Conservation (phyloP, 1,140 invertebrate genomes). For the Acromyrmex charruanus region DNA sequence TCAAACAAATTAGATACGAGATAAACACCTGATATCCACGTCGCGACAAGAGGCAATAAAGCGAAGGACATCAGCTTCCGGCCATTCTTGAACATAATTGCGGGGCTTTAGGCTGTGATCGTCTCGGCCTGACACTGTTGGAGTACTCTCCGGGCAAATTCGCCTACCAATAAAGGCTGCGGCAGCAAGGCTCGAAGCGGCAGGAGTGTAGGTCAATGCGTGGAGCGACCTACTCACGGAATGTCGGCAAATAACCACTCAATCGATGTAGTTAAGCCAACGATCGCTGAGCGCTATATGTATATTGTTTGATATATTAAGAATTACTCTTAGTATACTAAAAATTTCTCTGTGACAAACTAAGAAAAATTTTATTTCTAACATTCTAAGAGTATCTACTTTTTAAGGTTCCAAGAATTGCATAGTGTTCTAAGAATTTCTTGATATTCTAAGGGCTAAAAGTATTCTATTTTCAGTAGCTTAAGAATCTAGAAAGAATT, state of each 20-base stretch:
- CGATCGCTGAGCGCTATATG: slow-evolving; percentile 2
- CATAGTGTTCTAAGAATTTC: neutral
- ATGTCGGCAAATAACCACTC: slow-evolving; percentile 24
- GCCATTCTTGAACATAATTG: slow-evolving; percentile 8
- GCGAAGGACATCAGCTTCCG: slow-evolving; percentile 4
- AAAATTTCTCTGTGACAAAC: neutral
- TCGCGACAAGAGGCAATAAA: slow-evolving; percentile 30
- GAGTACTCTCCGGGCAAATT: slow-evolving; percentile 33
- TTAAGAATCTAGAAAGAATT: neutral
- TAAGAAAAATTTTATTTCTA: neutral
- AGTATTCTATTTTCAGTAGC: neutral
- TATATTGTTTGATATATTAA: neutral
- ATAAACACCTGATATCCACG: neutral
- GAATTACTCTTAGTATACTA: neutral
- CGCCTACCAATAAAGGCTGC: slow-evolving; percentile 24
- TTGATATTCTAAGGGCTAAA: neutral
- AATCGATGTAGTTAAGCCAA: slow-evolving; percentile 17
- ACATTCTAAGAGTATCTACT: neutral
- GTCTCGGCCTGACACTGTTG: slow-evolving; percentile 10
- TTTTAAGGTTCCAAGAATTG: neutral
- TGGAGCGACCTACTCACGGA: slow-evolving; percentile 31
- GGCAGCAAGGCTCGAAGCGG: neutral
- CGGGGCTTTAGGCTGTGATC: neutral
- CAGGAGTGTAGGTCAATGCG: slow-evolving; percentile 39
- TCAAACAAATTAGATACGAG: neutral